These are phyloP conservation scores for Aurelia sp. DNA, from an alignment of 30 jellyfish, hydroid and myxozoan genomes.

Conservation along the genomic window DNA sequence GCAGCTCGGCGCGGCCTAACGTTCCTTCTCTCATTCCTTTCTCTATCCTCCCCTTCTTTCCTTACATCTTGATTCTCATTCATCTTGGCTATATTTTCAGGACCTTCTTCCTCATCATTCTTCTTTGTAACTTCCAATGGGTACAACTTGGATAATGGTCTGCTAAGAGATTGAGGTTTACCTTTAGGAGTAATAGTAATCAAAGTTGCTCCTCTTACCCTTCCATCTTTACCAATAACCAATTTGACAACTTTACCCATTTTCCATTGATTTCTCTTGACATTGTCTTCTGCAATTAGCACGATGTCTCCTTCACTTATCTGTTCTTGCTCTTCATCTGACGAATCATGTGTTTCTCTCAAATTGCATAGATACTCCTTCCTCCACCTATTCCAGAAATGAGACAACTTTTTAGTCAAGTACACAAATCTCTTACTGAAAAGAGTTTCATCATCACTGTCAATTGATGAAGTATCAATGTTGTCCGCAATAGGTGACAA, in stretches of 20 bases:
- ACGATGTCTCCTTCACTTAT: slow-evolving; percentile 14
- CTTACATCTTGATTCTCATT: too few species aligned
- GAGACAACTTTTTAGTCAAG: slow-evolving; percentile 12
- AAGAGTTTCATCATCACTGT: not conserved
- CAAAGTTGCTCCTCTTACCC: slow-evolving; percentile 35
- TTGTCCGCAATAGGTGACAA: not conserved
- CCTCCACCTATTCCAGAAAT: slow-evolving; percentile 61
- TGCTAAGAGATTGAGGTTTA: not conserved
- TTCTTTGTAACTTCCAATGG: slow-evolving; percentile 1
- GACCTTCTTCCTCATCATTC: not conserved
- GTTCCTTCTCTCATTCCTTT: too few species aligned
- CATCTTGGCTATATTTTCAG: not conserved
- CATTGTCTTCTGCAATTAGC: slow-evolving; percentile 26
- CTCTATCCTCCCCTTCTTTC: too few species aligned
- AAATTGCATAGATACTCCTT: slow-evolving; percentile 53
- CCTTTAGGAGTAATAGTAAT: slow-evolving; percentile 9
- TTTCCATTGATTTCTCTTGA: slow-evolving; percentile 48
- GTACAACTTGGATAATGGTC: slow-evolving; percentile 30
- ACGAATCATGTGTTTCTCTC: slow-evolving; percentile 29
- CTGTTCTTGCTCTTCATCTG: not conserved
- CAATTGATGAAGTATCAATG: not conserved
- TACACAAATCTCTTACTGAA: slow-evolving; percentile 8
- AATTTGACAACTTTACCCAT: slow-evolving; percentile 11
- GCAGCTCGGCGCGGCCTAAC: too few species aligned
- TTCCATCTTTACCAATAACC: slow-evolving; percentile 21